Conservation (phyloP, 92 coral and sea anemone species). For the Phenganax marumi region DNA sequence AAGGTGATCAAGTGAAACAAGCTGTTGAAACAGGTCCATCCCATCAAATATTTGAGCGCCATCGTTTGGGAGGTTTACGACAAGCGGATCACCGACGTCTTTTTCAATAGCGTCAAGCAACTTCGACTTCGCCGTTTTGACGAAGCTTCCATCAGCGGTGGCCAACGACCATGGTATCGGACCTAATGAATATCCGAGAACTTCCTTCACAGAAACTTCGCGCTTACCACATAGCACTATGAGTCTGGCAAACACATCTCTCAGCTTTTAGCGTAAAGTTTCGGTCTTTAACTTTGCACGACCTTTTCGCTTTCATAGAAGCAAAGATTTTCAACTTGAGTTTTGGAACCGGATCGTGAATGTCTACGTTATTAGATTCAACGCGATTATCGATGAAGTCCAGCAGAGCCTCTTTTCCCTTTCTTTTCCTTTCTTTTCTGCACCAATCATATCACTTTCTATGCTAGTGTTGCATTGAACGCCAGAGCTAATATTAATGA, state of each 20-base stretch:
- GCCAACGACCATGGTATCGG: conserved; percentile 50
- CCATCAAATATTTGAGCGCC: conserved; percentile 12
- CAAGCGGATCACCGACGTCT: conserved; percentile 13
- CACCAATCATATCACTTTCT: too few relatives aligned
- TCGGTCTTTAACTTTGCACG: conserved; percentile 1
- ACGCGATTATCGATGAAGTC: too few relatives aligned
- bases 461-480: too few relatives aligned
- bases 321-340: too few relatives aligned
- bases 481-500: too few relatives aligned
- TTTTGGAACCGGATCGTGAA: too few relatives aligned
- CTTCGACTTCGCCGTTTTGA: conserved; percentile 34
- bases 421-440: too few relatives aligned
- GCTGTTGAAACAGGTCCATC: conserved; percentile 14
- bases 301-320: background rate
- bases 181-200: conserved; percentile 40
- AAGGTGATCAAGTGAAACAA: background rate
- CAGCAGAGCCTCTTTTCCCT: too few relatives aligned
- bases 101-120: conserved; percentile 29
- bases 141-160: conserved; percentile 39
- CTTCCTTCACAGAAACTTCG: conserved; percentile 39
- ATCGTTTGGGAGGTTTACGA: conserved; percentile 14
- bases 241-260: background rate
- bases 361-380: too few relatives aligned
- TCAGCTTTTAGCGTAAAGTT: background rate
- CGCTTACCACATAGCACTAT: conserved; percentile 30